Percentiles rank a stretch among this genome's conserved stretches.
These are phyloP conservation scores for Pedetes capensis DNA, from an alignment of 2,113 vertebrate genomes.

Conservation along the genomic window DNA sequence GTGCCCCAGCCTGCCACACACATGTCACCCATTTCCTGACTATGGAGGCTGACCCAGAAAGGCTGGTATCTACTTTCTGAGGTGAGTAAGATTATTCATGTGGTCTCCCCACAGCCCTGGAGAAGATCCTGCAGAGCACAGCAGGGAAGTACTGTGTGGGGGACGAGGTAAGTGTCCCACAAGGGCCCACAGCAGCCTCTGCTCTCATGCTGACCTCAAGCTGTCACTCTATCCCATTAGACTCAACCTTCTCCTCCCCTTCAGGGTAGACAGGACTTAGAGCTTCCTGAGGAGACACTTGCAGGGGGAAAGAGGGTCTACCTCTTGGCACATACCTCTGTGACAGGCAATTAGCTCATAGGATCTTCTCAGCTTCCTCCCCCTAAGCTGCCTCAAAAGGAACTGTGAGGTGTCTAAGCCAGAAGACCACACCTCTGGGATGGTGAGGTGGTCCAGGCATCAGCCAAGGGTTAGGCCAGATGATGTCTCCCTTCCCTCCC, in stretches of 20 bases:
- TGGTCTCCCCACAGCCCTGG: conserved; percentile 87
- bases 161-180: conserved; percentile 87
- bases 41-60: neutral
- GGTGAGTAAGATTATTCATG: neutral
- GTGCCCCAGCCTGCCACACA: neutral
- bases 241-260: neutral
- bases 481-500: neutral
- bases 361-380: neutral
- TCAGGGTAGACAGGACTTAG: neutral
- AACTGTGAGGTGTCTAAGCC: neutral
- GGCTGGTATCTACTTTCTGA: neutral
- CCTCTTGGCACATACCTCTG: neutral
- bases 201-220: neutral
- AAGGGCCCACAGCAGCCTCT: neutral
- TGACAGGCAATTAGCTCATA: neutral
- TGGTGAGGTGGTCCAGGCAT: neutral
- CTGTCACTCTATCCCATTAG: neutral
- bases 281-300: neutral
- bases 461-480: neutral
- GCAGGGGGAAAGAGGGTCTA: too few species aligned
- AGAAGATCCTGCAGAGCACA: conserved; percentile 89
- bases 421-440: neutral
- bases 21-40: neutral
- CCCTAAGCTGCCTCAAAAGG: neutral
- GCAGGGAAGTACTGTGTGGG: conserved; percentile 92